Conservation (phyloP, 35 echinoderm and acorn worm species). For the Ophioderma brevispina region DNA sequence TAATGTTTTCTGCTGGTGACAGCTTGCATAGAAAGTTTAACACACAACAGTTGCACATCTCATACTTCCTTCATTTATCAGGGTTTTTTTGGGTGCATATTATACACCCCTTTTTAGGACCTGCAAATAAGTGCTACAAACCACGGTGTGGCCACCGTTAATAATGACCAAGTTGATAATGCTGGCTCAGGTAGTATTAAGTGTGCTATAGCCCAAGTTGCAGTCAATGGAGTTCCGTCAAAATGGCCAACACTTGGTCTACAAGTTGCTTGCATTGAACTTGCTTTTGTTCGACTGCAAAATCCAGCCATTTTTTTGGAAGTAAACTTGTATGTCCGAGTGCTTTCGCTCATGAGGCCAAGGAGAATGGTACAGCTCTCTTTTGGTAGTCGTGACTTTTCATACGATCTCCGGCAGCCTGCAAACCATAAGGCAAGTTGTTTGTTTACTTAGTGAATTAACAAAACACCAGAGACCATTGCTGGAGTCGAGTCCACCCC, state of each 20-base stretch:
- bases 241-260: constrained; percentile 24
- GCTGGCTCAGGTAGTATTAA: constrained; percentile 66
- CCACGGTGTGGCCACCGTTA: background rate
- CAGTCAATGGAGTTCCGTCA: constrained; percentile 15
- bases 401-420: background rate
- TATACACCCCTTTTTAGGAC: constrained; percentile 48
- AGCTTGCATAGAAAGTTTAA: constrained; percentile 17
- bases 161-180: constrained; percentile 26
- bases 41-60: constrained; percentile 42
- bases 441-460: too few species aligned
- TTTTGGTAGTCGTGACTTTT: background rate
- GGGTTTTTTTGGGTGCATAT: constrained; percentile 16
- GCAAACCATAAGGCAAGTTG: constrained; percentile 5
- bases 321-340: constrained; percentile 1
- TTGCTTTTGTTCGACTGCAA: background rate
- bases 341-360: constrained; percentile 27
- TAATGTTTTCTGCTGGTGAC: background rate
- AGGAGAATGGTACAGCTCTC: background rate
- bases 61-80: constrained; percentile 46
- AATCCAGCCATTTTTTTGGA: background rate
- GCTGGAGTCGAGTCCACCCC: too few species aligned
- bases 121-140: constrained; percentile 6
- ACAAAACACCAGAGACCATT: too few species aligned
- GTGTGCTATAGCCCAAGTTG: background rate
- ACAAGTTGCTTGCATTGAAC: constrained; percentile 37